Conservation (phyloP, 2,113 vertebrate species). For the Etheostoma spectabile region DNA sequence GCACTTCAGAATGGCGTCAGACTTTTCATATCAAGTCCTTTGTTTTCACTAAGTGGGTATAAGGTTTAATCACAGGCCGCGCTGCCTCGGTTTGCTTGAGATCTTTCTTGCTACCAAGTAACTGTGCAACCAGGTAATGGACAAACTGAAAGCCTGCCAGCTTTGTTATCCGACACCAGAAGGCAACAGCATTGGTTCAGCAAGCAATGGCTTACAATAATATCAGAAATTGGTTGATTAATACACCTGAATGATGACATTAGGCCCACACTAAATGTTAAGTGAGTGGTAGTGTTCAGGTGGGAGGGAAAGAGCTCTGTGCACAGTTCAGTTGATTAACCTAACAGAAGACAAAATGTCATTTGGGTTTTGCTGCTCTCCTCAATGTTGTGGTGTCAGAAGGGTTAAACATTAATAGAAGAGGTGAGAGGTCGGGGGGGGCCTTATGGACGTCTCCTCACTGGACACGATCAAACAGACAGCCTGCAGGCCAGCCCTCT, state of each 20-base stretch:
- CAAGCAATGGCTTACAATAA: constrained; percentile 16
- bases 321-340: not conserved
- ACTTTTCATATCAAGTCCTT: constrained; percentile 54
- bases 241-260: constrained; percentile 11
- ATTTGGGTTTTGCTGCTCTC: not conserved
- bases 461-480: constrained; percentile 51
- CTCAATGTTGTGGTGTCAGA: constrained; percentile 8
- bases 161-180: constrained; percentile 49
- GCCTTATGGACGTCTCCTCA: constrained; percentile 30
- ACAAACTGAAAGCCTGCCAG: constrained; percentile 43
- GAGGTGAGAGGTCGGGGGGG: constrained; percentile 58
- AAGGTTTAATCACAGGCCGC: constrained; percentile 30
- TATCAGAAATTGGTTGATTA: constrained; percentile 24
- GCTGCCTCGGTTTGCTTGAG: constrained; percentile 29
- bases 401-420: constrained; percentile 68
- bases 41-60: constrained; percentile 34
- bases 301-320: not conserved
- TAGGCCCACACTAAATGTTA: not conserved
- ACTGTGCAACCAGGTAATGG: constrained; percentile 61
- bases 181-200: constrained; percentile 6
- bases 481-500: not conserved
- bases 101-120: constrained; percentile 37
- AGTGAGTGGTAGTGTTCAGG: not conserved
- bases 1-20: constrained; percentile 11
- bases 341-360: not conserved